These are phyloP conservation scores for Reticulitermes lucifugus DNA, from an alignment of 2,888 invertebrate genomes.

Conservation along the genomic window DNA sequence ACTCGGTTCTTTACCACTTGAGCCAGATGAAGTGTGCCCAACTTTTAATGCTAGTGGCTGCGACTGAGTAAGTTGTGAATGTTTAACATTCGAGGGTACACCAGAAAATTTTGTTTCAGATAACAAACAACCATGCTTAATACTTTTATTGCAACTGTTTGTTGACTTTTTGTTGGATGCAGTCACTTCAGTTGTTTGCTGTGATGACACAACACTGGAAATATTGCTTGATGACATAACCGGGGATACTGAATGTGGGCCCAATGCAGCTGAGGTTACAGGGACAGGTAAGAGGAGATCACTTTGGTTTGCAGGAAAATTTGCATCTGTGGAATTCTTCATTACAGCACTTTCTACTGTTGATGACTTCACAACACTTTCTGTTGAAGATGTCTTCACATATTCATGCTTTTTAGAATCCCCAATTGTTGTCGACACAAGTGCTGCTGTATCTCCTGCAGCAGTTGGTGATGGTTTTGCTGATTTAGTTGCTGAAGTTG, in stretches of 20 bases:
- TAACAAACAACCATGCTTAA: background rate
- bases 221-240: background rate
- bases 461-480: background rate
- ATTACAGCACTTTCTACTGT: background rate
- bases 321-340: background rate
- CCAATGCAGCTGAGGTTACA: background rate
- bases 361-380: background rate
- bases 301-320: background rate
- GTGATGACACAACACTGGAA: conserved; percentile 2
- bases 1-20: background rate
- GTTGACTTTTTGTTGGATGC: background rate
- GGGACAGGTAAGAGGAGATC: background rate
- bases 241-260: background rate
- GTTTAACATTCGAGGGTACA: background rate
- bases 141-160: conserved; percentile 6
- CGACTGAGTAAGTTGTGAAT: background rate
- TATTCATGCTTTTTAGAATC: background rate
- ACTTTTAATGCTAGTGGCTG: conserved; percentile 21
- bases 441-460: background rate
- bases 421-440: background rate
- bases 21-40: background rate
- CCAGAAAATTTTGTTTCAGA: conserved; percentile 9
- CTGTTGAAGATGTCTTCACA: conserved; percentile 5
- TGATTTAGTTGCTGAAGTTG: background rate
- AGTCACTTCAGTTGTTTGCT: conserved; percentile 21